Conservation (phyloP, 2,113 vertebrate genomes). For the Nymphicus hollandicus region DNA sequence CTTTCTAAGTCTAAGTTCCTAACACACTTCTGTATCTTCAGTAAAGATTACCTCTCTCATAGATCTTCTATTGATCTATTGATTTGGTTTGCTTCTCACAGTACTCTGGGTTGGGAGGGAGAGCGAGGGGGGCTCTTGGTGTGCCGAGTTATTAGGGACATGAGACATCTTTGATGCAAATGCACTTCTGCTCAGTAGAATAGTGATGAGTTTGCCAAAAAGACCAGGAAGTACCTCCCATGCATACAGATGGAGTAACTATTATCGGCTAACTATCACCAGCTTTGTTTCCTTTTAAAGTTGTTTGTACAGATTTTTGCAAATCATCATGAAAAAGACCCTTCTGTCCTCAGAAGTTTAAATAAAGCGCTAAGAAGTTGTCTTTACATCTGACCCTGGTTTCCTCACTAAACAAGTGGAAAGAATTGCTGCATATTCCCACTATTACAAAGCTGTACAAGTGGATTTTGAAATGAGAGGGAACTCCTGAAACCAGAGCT, state of each 20-base stretch:
- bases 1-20: neutral
- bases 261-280: neutral
- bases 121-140: neutral
- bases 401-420: neutral
- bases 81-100: neutral
- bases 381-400: neutral
- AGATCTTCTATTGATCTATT: neutral
- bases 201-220: conserved; percentile 44
- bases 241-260: conserved; percentile 34
- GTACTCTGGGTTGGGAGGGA: neutral
- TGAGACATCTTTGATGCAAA: conserved; percentile 8
- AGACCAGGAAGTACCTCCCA: conserved; percentile 37
- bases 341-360: neutral
- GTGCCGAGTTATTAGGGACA: neutral
- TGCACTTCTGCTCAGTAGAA: conserved; percentile 30
- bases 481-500: neutral
- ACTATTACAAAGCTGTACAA: neutral
- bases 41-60: neutral
- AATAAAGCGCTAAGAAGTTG: neutral
- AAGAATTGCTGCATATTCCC: neutral
- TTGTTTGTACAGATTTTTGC: neutral
- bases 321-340: neutral
- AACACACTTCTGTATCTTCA: neutral
- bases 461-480: neutral
- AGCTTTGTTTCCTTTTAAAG: neutral